Conservation (phyloP, 1,140 invertebrate genomes). For the Aphidius gifuensis region DNA sequence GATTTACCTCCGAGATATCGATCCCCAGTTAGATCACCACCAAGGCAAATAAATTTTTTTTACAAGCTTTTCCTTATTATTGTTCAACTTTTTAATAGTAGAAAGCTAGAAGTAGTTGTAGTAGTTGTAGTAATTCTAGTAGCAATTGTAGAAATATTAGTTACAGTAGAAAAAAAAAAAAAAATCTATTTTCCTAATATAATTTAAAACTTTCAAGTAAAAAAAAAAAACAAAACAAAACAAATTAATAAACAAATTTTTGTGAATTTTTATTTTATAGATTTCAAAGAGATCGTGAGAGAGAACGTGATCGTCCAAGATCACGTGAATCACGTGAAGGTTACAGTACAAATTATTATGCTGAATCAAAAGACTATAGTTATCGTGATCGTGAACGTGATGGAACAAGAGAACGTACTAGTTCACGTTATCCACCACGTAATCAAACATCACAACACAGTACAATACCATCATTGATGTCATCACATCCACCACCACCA, state of each 20-base stretch:
- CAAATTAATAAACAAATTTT: background rate
- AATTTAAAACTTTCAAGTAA: background rate
- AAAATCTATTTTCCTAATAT: background rate
- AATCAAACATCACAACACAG: constrained; percentile 42
- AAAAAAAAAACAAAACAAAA: background rate
- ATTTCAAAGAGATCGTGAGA: constrained; percentile 49
- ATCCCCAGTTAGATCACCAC: constrained; percentile 55
- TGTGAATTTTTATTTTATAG: constrained; percentile 31
- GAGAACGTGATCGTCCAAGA: constrained; percentile 45
- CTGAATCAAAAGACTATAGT: constrained; percentile 45
- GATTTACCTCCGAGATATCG: constrained; percentile 51
- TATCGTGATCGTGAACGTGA: constrained; percentile 51
- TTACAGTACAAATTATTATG: constrained; percentile 48
- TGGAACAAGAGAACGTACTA: constrained; percentile 36
- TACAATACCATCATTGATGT: constrained; percentile 41
- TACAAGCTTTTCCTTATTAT: background rate
- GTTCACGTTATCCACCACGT: constrained; percentile 39
- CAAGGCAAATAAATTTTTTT: constrained; percentile 43
- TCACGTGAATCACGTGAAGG: constrained; percentile 43
- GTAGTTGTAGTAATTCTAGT: too few species aligned
- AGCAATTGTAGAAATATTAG: background rate
- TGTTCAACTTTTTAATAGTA: too few species aligned
- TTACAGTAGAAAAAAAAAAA: too few species aligned
- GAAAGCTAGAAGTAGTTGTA: too few species aligned
- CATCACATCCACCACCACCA: constrained; percentile 36